Evolutionary conservation across 2,888 invertebrate genomes (phyloP).

Genomic region (Watsonalla cultraria): DNA sequence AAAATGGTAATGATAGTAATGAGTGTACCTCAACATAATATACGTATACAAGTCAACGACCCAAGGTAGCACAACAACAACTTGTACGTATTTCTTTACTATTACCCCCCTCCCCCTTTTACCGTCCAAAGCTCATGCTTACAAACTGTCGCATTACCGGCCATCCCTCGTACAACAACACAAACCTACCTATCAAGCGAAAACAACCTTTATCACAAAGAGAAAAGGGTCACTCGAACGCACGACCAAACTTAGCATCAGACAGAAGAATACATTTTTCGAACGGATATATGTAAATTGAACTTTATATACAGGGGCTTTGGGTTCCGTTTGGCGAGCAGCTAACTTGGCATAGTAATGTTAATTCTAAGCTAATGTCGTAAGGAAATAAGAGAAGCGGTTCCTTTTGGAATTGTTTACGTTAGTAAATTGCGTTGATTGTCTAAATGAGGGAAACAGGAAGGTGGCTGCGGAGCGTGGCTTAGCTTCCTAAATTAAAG

Average conservation of each 20-base stretch:
- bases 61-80: constrained; percentile 44
- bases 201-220: constrained; percentile 35
- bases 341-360: constrained; percentile 47
- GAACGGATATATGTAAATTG: constrained; percentile 27
- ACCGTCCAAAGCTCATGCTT: constrained; percentile 71
- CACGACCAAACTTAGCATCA: constrained; percentile 28
- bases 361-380: constrained; percentile 70
- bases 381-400: constrained; percentile 57
- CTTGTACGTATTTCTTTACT: constrained; percentile 70
- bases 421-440: constrained; percentile 31
- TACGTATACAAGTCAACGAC: constrained; percentile 55
- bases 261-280: constrained; percentile 18
- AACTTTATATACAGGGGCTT: constrained; percentile 38
- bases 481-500: constrained; percentile 3
- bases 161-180: constrained; percentile 60
- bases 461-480: constrained; percentile 6
- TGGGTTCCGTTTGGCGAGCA: constrained; percentile 34
- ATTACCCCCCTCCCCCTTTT: constrained; percentile 41
- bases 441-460: constrained; percentile 20
- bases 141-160: constrained; percentile 77
- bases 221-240: constrained; percentile 26
- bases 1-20: neutral
- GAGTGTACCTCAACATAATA: constrained; percentile 45
- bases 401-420: constrained; percentile 51
- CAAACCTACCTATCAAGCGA: constrained; percentile 30